Evolutionary conservation across 2,113 vertebrate species (phyloP), one percentile per base, ranked within the genome.

Genomic region (Lonchura striata): DNA sequence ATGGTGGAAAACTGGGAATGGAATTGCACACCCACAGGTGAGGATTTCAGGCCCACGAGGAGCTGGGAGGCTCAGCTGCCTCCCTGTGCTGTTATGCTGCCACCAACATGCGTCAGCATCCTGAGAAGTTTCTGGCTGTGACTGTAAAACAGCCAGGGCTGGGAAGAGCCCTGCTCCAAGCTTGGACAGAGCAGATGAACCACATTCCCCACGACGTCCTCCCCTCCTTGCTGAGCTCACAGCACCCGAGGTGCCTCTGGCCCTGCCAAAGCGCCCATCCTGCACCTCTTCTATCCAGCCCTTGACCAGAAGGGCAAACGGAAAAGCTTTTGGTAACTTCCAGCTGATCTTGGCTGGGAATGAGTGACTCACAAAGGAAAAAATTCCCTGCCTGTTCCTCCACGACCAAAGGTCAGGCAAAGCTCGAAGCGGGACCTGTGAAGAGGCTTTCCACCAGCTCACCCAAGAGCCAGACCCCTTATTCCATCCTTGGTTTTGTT

Each of bases 281-380:
- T 85, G 64, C 30, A 44, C 70, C 42, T 72, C 87, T 87, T 53
- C 75, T 60, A 82, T n/a, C 60, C 31, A 1, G 66, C 39, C 56
- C 60, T 66, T 71, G 47, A 93, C 88, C 90, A 96, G 64, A 74
- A 94, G 60, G 76, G 79, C 64, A 42, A 94, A 86, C 6, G 52
- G 92, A 94, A 96, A 92, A 95, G 76, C 65, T 90, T 88, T 60
- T 80, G 80, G 95, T 88, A 77, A 83, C 82, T 95, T 95, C 76
- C 93, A 96, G 88, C 79, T 81, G 80, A 95, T 95, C 68, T 63
- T 94, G 85, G 90, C 86, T 1, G 44, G 71, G 90, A 96, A 90
- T 2, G 69, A 86, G 69, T 93, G 93, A 96, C 64, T 92, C 71
- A 75, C 44, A 59, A 74, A 96, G 94, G 94, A 95, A 95, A 95